Conservation (phyloP, 2,113 vertebrate genomes). For the Onychostruthus taczanowskii region DNA sequence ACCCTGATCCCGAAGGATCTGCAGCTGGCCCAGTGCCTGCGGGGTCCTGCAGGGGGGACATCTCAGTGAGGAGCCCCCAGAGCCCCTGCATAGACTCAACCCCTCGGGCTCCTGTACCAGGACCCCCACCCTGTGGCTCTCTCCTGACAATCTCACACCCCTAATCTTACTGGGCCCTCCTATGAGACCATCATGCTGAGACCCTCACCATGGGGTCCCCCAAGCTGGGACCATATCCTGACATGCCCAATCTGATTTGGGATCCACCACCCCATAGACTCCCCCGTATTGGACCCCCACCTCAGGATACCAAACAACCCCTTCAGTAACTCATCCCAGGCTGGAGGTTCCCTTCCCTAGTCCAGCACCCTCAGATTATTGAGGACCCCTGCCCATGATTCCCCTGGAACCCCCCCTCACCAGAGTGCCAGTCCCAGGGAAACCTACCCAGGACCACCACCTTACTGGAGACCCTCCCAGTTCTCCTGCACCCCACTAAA, state of each 20-base stretch:
- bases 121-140: too few relatives aligned
- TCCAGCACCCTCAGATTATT: not conserved
- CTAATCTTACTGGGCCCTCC: too few relatives aligned
- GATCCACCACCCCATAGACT: not conserved
- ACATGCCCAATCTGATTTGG: not conserved
- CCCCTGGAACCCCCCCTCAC: not conserved
- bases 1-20: not conserved
- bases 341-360: not conserved
- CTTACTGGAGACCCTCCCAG: not conserved
- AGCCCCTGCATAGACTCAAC: not conserved
- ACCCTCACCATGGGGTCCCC: not conserved
- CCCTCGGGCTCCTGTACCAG: not conserved
- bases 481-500: not conserved
- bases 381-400: not conserved
- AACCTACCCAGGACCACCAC: not conserved
- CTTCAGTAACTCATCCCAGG: too few relatives aligned
- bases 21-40: not conserved
- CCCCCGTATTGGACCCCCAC: not conserved
- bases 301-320: not conserved
- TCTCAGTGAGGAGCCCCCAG: not conserved
- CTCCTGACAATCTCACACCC: too few relatives aligned
- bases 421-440: not conserved
- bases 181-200: too few relatives aligned
- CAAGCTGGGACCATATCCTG: not conserved
- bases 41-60: rapidly evolving